Conservation (phyloP, 2,113 vertebrate species). For the Nannospalax galili region DNA sequence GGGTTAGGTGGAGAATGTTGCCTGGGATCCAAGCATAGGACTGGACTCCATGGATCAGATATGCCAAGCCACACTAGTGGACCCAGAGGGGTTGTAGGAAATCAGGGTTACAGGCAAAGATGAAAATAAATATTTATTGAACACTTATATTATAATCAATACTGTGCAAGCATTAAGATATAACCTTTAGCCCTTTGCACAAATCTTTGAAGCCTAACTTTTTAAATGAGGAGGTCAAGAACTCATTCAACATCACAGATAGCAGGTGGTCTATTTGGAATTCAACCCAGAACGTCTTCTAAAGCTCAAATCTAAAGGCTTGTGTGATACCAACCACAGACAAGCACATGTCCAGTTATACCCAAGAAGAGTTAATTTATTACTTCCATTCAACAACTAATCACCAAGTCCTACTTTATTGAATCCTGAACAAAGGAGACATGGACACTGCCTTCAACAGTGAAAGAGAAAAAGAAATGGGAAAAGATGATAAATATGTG, state of each 20-base stretch:
- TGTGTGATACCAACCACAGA: background rate
- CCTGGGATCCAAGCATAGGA: background rate
- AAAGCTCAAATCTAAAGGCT: background rate
- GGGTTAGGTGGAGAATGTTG: background rate
- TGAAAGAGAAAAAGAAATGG: background rate
- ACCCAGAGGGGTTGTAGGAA: background rate
- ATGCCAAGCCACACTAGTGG: background rate
- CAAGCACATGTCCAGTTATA: background rate
- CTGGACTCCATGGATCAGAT: background rate
- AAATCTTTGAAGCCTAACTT: background rate
- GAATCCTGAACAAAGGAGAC: background rate
- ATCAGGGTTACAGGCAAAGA: background rate
- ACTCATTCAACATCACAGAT: background rate
- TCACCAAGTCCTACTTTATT: background rate
- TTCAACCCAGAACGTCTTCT: background rate
- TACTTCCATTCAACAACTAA: background rate
- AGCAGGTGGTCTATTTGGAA: background rate
- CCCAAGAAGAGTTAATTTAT: background rate
- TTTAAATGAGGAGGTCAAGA: background rate
- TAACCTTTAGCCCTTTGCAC: background rate
- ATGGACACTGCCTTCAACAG: background rate
- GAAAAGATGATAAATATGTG: background rate
- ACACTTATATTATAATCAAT: background rate
- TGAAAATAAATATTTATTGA: background rate
- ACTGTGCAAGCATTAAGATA: background rate